Evolutionary conservation across 2,888 invertebrate species (phyloP).

Genomic region (Euclidia mi): DNA sequence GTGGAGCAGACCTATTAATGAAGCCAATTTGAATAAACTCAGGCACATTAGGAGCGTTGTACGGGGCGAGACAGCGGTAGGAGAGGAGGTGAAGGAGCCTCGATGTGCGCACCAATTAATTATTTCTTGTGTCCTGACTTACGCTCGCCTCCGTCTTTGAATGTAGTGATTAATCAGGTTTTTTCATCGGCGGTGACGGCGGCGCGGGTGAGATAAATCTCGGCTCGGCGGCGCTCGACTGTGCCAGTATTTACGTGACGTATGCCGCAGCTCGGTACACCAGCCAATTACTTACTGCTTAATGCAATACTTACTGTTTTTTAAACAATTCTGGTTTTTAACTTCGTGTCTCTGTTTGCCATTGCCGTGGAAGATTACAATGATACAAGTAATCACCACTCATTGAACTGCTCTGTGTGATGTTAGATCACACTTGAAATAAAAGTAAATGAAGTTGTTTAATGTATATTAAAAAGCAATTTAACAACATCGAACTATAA

Average conservation of each 20-base stretch:
- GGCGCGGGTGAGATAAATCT: constrained; percentile 69
- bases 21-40: constrained; percentile 73
- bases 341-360: too few relatives aligned
- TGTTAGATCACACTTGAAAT: too few relatives aligned
- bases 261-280: too few relatives aligned
- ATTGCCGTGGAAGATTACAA: too few relatives aligned
- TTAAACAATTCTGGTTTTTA: too few relatives aligned
- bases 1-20: constrained; percentile 61
- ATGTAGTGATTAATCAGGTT: constrained; percentile 83
- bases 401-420: too few relatives aligned
- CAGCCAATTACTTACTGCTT: too few relatives aligned
- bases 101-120: constrained; percentile 69
- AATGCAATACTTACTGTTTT: too few relatives aligned
- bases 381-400: too few relatives aligned
- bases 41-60: constrained; percentile 44
- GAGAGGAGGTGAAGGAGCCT: constrained; percentile 12
- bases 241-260: constrained; percentile 64
- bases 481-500: too few relatives aligned
- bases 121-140: constrained; percentile 82
- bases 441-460: too few relatives aligned
- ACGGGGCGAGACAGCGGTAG: constrained; percentile 28
- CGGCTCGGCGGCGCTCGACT: constrained; percentile 48
- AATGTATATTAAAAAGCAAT: too few relatives aligned
- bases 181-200: constrained; percentile 55
- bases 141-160: constrained; percentile 78